phyloP scores from a whole-genome alignment of 2,113 vertebrate genomes.

The Nansenia antarctica region DNA sequence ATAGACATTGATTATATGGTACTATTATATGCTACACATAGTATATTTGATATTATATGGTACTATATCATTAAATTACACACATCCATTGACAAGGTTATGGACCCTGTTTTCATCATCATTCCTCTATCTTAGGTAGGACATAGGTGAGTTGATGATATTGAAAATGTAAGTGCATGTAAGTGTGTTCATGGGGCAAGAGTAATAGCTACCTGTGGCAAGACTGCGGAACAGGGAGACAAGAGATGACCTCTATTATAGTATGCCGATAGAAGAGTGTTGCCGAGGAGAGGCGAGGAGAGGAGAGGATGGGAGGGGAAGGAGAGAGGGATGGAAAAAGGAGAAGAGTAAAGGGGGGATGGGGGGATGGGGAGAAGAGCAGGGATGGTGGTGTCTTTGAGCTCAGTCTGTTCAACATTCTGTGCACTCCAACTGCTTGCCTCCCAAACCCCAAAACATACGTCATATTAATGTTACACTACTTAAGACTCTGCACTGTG shows the following conservation, averaged over 20 bases:
- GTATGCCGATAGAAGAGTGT: constrained; percentile 47
- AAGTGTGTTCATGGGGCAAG: constrained; percentile 19
- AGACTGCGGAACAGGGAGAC: constrained; percentile 15
- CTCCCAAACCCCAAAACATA: no score
- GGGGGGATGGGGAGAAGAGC: neutral
- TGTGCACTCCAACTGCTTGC: no score
- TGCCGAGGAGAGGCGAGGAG: neutral
- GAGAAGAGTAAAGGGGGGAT: neutral
- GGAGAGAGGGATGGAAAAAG: neutral
- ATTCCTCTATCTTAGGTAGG: neutral
- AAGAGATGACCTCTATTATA: constrained; percentile 52
- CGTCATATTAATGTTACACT: no score
- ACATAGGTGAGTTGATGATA: constrained; percentile 1
- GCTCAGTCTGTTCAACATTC: neutral
- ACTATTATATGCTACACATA: neutral
- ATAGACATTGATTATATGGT: neutral
- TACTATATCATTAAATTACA: no score
- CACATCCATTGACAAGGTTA: neutral
- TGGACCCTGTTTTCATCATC: neutral
- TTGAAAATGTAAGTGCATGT: constrained; percentile 2
- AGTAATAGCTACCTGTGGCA: constrained; percentile 3
- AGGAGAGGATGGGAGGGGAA: neutral
- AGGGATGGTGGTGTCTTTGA: neutral
- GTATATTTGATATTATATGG: neutral
- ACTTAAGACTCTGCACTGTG: no score